Base-by-base conservation (phyloP, 1,140 invertebrate genomes). In the Zeugodacus cucurbitae region DNA sequence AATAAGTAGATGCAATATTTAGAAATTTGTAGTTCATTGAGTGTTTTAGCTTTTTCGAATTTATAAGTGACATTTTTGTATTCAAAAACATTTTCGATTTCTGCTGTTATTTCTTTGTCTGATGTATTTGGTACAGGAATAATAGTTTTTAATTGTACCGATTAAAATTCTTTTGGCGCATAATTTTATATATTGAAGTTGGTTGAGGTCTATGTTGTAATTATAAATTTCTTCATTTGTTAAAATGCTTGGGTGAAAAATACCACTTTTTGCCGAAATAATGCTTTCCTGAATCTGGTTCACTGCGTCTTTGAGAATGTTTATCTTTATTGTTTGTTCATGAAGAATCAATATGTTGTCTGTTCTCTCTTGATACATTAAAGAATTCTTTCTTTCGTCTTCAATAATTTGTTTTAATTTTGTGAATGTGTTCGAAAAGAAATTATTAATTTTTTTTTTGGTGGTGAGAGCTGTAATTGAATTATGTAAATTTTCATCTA, bases 321-420 rank as follows among this genome's bases (percentile, higher is more conserved):
- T 41, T 41, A 41, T 41, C 41, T 41, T 41, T 41, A 41, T 41
- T 41, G 41, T 20, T 86, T 88, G 34, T 41, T 41, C 41, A 41
- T 41, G 41, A 41, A 41, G 41, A 41, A n/a, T n/a, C n/a, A n/a
- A n/a, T n/a, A n/a, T n/a, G n/a, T n/a, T n/a, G n/a, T n/a, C n/a
- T n/a, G n/a, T 41, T 41, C 3, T 41, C 41, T 41, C 41, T 41
- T 7, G 41, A 41, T 41, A 41, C 41, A n/a, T n/a, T n/a, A n/a
- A n/a, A n/a, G n/a, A n/a, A 64, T 59, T 41, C n/a, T 62, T 64
- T 86, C 44, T 82, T 88, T 88, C 5, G 86, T 88, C 58, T 88
- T 32, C 41, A 86, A 32, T 88, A 88, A 82, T 59, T 88, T 88
- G 34, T 86, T 86, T 22, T 86, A 88, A 82, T 88, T 88, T 88